Percentiles rank a stretch among this genome's conserved stretches.
These are phyloP conservation scores for Lordiphosa collinella DNA, from an alignment of 1,140 invertebrate species.

Conservation along the genomic window DNA sequence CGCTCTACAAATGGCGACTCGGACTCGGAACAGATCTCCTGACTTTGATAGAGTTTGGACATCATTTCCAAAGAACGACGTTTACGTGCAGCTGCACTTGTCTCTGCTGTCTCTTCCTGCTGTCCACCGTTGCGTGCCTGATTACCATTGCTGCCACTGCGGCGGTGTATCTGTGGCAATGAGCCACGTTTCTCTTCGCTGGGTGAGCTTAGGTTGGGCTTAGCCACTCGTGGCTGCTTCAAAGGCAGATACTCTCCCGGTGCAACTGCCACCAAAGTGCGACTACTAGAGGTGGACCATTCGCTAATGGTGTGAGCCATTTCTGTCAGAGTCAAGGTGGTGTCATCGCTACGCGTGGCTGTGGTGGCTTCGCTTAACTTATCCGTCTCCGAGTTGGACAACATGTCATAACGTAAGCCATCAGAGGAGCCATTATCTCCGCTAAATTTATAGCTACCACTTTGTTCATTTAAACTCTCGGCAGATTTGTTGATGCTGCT, in stretches of 20 bases:
- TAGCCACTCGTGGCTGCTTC: slow-evolving; percentile 51
- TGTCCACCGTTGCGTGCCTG: slow-evolving; percentile 33
- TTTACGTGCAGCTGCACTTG: slow-evolving; percentile 65
- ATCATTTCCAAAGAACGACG: slow-evolving; percentile 75
- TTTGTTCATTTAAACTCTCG: slow-evolving; percentile 76
- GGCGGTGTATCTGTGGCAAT: slow-evolving; percentile 65
- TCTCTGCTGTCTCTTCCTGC: slow-evolving; percentile 43
- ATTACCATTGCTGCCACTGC: slow-evolving; percentile 70
- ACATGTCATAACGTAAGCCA: slow-evolving; percentile 81
- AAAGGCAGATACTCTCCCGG: slow-evolving; percentile 74
- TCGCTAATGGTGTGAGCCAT: slow-evolving; percentile 83
- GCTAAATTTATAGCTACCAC: slow-evolving; percentile 73
- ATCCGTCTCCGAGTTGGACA: slow-evolving; percentile 82
- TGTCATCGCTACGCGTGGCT: slow-evolving; percentile 83
- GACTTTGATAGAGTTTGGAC: slow-evolving; percentile 82
- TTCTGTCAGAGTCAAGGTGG: slow-evolving; percentile 81
- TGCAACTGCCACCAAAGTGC: slow-evolving; percentile 82
- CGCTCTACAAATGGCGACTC: slow-evolving; percentile 78
- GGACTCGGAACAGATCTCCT: slow-evolving; percentile 80
- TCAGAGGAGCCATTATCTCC: slow-evolving; percentile 78
- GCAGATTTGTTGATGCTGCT: slow-evolving; percentile 79
- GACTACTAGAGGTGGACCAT: slow-evolving; percentile 83
- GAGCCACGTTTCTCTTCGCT: slow-evolving; percentile 66
- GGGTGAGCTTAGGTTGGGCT: slow-evolving; percentile 52
- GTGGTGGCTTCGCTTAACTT: slow-evolving; percentile 80